Percentiles rank a stretch among this genome's conserved stretches.
Conservation (phyloP, 2,797 vertebrate genomes). For the Gymnoscopelus braueri region DNA sequence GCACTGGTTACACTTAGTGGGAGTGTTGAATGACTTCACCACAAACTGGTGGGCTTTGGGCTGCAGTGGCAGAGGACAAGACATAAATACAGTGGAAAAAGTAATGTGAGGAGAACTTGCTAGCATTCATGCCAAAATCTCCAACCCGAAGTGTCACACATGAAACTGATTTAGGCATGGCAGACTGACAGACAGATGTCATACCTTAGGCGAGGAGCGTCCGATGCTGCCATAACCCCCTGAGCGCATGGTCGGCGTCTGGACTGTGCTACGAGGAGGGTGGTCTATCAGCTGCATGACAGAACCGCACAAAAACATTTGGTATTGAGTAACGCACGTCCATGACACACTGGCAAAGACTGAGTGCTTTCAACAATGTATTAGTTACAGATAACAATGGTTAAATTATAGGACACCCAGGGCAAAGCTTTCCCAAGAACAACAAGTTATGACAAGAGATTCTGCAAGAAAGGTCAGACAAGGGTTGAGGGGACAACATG, state of each 20-base stretch:
- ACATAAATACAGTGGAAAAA: not conserved
- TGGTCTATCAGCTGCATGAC: conserved; percentile 82
- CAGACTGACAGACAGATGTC: not conserved
- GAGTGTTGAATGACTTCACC: conserved; percentile 92
- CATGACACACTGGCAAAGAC: not conserved
- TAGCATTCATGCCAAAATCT: too few relatives aligned
- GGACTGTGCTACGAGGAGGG: conserved; percentile 82
- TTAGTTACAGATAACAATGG: not conserved
- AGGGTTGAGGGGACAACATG: not conserved
- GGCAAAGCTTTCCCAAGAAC: conserved; percentile 1
- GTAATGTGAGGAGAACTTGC: too few relatives aligned
- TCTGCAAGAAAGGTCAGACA: not conserved
- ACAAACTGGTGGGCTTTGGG: conserved; percentile 98
- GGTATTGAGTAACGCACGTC: not conserved
- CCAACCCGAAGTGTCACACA: too few relatives aligned
- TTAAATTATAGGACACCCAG: not conserved
- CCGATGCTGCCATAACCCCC: conserved; percentile 88
- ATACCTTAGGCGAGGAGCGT: conserved; percentile 90
- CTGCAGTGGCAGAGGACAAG: conserved; percentile 69
- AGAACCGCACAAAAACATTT: conserved; percentile 26
- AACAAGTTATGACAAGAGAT: not conserved
- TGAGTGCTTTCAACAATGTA: not conserved
- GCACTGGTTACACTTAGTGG: conserved; percentile 98
- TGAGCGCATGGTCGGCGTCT: conserved; percentile 91
- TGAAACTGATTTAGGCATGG: too few relatives aligned